Conservation (phyloP, 30 jellyfish, hydroid and myxozoan genomes). For the Cassiopea andromeda region DNA sequence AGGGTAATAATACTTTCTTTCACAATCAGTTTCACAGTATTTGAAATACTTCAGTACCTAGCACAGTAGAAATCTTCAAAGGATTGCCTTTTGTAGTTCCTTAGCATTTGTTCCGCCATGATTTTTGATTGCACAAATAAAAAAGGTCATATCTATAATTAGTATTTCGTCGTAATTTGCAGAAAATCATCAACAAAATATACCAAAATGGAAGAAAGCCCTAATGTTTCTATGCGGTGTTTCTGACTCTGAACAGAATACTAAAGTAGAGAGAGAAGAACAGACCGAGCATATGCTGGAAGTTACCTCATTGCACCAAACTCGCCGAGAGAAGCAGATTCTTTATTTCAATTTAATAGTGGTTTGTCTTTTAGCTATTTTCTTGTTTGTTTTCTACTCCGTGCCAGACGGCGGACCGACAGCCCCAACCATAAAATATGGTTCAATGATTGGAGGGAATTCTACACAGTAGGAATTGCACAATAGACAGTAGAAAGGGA, state of each 20-base stretch:
- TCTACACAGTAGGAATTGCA: neutral
- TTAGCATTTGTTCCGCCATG: too few relatives aligned
- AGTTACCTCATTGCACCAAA: constrained; percentile 82
- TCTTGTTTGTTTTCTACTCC: constrained; percentile 80
- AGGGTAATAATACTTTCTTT: too few relatives aligned
- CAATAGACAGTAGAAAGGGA: neutral
- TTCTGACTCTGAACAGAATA: constrained; percentile 74
- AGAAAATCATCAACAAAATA: neutral
- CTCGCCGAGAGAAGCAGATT: constrained; percentile 71
- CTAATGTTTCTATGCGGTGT: constrained; percentile 87
- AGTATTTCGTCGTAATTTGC: neutral
- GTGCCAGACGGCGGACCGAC: constrained; percentile 99
- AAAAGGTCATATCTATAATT: too few relatives aligned
- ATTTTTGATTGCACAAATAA: too few relatives aligned
- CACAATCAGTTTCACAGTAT: too few relatives aligned
- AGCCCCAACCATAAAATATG: constrained; percentile 82
- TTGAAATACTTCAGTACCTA: too few relatives aligned
- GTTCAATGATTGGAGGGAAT: neutral
- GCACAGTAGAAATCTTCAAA: too few relatives aligned
- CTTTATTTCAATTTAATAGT: constrained; percentile 62
- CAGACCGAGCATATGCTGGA: constrained; percentile 87
- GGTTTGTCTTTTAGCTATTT: constrained; percentile 73
- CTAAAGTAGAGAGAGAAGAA: constrained; percentile 73
- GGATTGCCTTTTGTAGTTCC: too few relatives aligned
- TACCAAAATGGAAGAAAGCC: constrained; percentile 77